Conservation (phyloP, 2,888 invertebrate species). For the Dastarcus helophoroides region DNA sequence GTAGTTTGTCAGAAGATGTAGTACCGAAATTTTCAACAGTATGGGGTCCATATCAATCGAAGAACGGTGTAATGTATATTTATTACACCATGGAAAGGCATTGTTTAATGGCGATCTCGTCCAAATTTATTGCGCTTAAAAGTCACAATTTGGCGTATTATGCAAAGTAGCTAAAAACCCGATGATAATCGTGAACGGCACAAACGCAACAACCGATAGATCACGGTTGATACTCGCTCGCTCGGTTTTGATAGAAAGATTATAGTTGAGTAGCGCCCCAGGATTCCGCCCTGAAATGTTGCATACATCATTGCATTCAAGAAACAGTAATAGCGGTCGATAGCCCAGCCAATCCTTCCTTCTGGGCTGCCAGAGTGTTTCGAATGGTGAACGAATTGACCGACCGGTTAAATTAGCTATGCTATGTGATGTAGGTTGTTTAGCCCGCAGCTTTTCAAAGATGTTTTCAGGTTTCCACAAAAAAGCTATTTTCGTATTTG, state of each 20-base stretch:
- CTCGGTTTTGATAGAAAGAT: conserved; percentile 12
- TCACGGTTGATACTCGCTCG: conserved; percentile 10
- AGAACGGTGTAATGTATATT: too few species aligned
- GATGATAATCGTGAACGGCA: conserved; percentile 3
- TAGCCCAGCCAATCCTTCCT: neutral
- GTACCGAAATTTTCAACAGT: too few species aligned
- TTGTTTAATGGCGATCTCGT: too few species aligned
- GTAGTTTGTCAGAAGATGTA: too few species aligned
- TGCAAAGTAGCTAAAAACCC: conserved; percentile 7
- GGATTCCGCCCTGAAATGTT: conserved; percentile 5
- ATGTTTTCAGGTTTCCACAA: conserved; percentile 15
- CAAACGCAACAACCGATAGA: conserved; percentile 10
- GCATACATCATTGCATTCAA: conserved; percentile 1
- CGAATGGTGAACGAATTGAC: conserved; percentile 11
- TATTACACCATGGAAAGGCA: too few species aligned
- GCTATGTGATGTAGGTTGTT: conserved; percentile 19
- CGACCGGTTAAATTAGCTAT: conserved; percentile 17
- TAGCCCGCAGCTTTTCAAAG: conserved; percentile 13
- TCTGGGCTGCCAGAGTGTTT: conserved; percentile 3
- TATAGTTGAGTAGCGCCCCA: conserved; percentile 8
- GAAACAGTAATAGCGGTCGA: conserved; percentile 1
- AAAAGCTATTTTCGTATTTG: conserved; percentile 13
- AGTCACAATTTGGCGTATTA: too few species aligned
- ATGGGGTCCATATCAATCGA: too few species aligned
- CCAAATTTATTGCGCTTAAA: conserved; percentile 10